phyloP scores from a whole-genome alignment of 2,113 vertebrate species.

The Arenaria interpres region DNA sequence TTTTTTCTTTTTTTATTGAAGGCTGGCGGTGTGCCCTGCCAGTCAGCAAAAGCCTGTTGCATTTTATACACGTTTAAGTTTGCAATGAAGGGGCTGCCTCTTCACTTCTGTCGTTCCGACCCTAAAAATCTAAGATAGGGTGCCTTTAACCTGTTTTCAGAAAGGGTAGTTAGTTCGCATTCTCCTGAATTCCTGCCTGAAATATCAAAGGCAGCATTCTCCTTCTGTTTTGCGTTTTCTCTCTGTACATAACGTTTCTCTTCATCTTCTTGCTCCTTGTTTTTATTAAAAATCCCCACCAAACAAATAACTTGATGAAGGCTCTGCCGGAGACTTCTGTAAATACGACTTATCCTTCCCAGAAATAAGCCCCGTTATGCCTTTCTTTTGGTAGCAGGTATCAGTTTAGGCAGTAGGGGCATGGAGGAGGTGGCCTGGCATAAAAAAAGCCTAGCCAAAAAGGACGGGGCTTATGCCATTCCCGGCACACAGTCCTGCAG shows the following conservation, averaged over 20 bases:
- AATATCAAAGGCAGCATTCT: not conserved
- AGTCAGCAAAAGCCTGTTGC: not conserved
- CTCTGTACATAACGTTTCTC: fast-evolving
- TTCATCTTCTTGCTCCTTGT: not conserved
- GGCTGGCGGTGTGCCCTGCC: not conserved
- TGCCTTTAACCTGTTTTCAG: not conserved
- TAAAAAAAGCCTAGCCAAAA: not conserved
- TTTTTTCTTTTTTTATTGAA: not conserved
- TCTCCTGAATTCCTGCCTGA: not conserved
- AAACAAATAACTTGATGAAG: not conserved
- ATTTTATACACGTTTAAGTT: not conserved
- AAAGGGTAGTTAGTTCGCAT: not conserved
- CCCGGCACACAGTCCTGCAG: fast-evolving
- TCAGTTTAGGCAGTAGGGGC: not conserved
- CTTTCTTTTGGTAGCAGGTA: not conserved
- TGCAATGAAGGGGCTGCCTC: no score
- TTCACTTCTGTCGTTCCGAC: not conserved
- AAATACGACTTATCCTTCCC: not conserved
- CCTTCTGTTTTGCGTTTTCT: not conserved
- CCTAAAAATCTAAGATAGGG: not conserved
- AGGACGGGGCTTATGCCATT: not conserved
- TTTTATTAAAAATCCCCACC: fast-evolving
- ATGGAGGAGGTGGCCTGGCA: no score
- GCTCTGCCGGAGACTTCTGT: not conserved
- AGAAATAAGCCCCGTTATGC: not conserved